phyloP scores from a whole-genome alignment of 2,113 vertebrate species.

The Illadopsis cleaveri region DNA sequence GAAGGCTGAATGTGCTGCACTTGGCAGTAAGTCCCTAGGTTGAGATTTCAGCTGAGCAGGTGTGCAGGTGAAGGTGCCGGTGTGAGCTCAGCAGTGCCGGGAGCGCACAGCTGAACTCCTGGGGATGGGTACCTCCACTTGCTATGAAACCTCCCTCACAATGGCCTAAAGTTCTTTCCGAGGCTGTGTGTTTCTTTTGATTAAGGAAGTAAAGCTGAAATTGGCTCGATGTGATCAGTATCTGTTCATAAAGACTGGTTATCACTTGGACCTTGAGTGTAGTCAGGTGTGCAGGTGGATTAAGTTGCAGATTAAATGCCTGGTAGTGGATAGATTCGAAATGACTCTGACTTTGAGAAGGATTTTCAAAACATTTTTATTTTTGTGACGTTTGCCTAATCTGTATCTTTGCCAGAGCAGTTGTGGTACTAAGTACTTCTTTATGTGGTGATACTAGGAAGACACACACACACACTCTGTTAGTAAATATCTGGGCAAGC shows the following conservation, averaged over 20 bases:
- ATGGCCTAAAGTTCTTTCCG: accelerated
- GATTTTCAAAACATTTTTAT: background rate
- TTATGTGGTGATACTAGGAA: background rate
- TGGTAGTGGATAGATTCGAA: background rate
- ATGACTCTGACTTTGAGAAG: background rate
- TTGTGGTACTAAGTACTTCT: background rate
- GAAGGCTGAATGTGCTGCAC: background rate
- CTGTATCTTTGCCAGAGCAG: background rate
- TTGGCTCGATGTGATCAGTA: background rate
- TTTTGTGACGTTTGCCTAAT: background rate
- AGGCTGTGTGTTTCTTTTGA: background rate
- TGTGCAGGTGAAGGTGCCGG: too few relatives aligned
- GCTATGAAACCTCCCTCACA: accelerated
- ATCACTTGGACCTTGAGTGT: background rate
- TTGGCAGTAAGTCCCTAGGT: accelerated
- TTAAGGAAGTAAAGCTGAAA: background rate
- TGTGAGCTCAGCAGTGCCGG: accelerated
- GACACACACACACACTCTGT: accelerated
- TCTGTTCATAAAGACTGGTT: background rate
- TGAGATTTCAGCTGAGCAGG: background rate
- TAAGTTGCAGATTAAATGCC: background rate
- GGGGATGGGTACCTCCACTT: accelerated
- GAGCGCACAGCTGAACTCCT: accelerated
- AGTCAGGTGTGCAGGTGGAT: background rate
- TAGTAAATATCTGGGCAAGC: background rate